phyloP scores from a whole-genome alignment of 2,797 vertebrate species.

The Adrianichthys oophorus region DNA sequence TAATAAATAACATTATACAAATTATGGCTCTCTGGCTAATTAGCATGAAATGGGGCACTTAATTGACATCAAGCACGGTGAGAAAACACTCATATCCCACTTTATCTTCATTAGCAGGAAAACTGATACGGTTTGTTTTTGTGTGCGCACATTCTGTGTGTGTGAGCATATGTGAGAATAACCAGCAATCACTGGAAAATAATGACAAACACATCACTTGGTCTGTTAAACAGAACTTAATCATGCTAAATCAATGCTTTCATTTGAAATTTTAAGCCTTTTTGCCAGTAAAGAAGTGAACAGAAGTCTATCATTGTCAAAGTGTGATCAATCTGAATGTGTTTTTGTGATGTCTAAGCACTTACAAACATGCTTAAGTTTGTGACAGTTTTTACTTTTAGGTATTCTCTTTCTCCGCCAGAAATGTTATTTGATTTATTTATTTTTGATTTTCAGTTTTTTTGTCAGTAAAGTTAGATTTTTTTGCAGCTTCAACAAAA shows the following conservation, averaged over 20 bases:
- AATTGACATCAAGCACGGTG: constrained; percentile 70
- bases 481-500: no score
- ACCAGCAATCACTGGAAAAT: constrained; percentile 11
- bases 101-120: constrained; percentile 78
- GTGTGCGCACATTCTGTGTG: constrained; percentile 20
- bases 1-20: constrained; percentile 70
- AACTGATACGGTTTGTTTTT: constrained; percentile 63
- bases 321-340: no score
- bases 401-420: neutral
- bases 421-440: neutral
- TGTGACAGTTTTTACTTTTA: neutral
- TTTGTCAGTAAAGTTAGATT: no score
- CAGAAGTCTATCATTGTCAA: neutral
- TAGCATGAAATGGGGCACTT: constrained; percentile 78
- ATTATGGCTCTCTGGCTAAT: constrained; percentile 77
- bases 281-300: neutral
- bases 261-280: neutral
- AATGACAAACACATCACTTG: constrained; percentile 13
- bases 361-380: neutral
- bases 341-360: neutral
- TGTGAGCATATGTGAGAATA: constrained; percentile 18
- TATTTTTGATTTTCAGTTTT: no score
- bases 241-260: neutral
- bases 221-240: neutral
- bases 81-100: constrained; percentile 78